Evolutionary conservation across 53 echinoderm and acorn worm species (phyloP), one percentile per base, ranked within the genome.

Genomic region (Hippasteria phrygiana): DNA sequence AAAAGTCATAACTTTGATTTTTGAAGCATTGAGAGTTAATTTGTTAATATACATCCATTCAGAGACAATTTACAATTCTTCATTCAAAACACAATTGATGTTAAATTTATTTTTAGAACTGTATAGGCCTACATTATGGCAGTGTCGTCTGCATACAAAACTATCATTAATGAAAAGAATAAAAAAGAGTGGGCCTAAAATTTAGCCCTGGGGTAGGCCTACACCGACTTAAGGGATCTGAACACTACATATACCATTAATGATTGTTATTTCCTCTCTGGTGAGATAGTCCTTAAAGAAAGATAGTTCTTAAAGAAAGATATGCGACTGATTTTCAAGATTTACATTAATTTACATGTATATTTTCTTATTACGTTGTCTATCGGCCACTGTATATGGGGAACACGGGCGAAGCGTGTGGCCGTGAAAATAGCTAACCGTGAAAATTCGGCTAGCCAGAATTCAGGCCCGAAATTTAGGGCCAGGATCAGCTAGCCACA

Each of bases 111-210:
- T 24, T 42, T 72, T 72, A 10, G 73, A 38, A 42, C 73, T 39
- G 43, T 40, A n/a, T n/a, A n/a, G n/a, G n/a, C n/a, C n/a, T n/a
- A 72, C 73, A 72, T 72, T 72, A 56, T 18, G 31, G 73, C 73
- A 41, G 73, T 72, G 24, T 72, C 42, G 42, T 72, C 41, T 72
- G 73, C 73, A 41, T 72, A 72, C 39, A 72, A 18, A 72, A 72
- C 73, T 72, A 72, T 42, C 73, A 41, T 73, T 73, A 42, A 73
- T 56, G 17, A 73, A 73, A 73, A 73, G 42, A 73, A 39, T 41
- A 73, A 73, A 73, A 16, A 73, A n/a, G 39, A 42, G 73, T 73
- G 73, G 43, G 8, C 73, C 73, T 73, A 73, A 3, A 42, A 43
- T 73, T 42, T 41, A 73, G n/a, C 73, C 73, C 45, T 73, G 73